Evolutionary conservation across 2,888 invertebrate species (phyloP), one percentile per base, ranked within the genome.

Genomic region (Xanthorhoe spadicearia): DNA sequence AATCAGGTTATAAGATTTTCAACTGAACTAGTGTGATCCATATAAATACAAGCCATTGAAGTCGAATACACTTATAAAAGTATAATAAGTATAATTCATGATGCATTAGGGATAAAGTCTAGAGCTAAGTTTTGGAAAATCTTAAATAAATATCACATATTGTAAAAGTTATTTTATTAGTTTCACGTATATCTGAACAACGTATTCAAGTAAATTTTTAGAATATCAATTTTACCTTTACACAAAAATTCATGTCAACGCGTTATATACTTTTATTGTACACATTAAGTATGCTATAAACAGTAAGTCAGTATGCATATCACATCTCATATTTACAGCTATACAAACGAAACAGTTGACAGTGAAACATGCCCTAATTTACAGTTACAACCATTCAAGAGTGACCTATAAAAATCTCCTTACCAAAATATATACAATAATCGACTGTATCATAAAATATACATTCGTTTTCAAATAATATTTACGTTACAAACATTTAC

Each of bases 121-220:
- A 32, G 6, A 7, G 10, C 13, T 13, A 10, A 13, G 38, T 3
- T 43, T 10, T 13, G 13, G 38, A 48, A 7, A 48, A 8, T 48
- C 17, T n/a, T 10, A 54, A 66, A 59, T 46, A 59, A 71, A 72
- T 70, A 75, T 77, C 61, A 70, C 43, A 70, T 32, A 69, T 60
- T 69, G 90, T 90, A 92, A 92, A 93, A 92, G 86, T 90, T 90
- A 89, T 91, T 91, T 91, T 90, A 90, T 92, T 85, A 86, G 87
- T 90, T 87, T 87, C 54, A 90, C 86, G 84, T 89, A 89, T 90
- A 83, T 89, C 83, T 86, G 90, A 92, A 92, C 90, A 90, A 91
- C 87, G 82, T 86, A 85, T 85, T 87, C 86, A 85, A 87, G 82
- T 88, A 86, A 89, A 85, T 89, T 84, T 90, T 85, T 90, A 92